Percentiles rank a stretch among this genome's conserved stretches.
Evolutionary conservation across 2,888 invertebrate species (phyloP).

Genomic region (Drosophila bunnanda): DNA sequence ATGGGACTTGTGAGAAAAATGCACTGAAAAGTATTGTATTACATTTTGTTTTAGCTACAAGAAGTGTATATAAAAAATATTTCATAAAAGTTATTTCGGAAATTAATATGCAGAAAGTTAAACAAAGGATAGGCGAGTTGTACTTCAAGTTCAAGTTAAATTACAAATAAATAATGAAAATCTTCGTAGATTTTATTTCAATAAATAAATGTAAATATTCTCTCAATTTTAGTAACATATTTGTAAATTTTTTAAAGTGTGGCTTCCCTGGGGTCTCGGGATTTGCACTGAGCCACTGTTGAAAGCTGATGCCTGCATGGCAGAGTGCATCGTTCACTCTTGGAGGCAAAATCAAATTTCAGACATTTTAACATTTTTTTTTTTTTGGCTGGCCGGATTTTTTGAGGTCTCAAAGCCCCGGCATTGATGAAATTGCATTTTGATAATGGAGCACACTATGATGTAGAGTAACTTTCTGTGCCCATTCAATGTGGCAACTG

Average conservation of each 20-base stretch:
- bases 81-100: rapidly evolving
- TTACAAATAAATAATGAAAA: background rate
- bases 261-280: conserved; percentile 12
- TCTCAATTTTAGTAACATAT: too few relatives aligned
- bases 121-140: too few relatives aligned
- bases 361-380: conserved; percentile 45
- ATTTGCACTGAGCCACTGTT: conserved; percentile 19
- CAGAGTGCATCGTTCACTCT: conserved; percentile 45
- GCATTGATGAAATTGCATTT: conserved; percentile 68
- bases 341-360: conserved; percentile 65
- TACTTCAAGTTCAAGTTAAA: too few relatives aligned
- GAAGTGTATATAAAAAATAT: background rate
- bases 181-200: rapidly evolving
- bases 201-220: background rate
- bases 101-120: background rate
- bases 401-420: conserved; percentile 51
- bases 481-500: conserved; percentile 52
- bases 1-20: background rate
- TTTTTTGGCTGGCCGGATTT: conserved; percentile 41
- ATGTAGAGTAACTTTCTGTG: conserved; percentile 34
- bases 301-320: conserved; percentile 39
- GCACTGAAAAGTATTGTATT: background rate
- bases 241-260: background rate
- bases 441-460: conserved; percentile 52
- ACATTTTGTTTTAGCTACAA: background rate